phyloP scores from a whole-genome alignment of 2,888 invertebrate genomes.

The Nesidiocoris tenuis region DNA sequence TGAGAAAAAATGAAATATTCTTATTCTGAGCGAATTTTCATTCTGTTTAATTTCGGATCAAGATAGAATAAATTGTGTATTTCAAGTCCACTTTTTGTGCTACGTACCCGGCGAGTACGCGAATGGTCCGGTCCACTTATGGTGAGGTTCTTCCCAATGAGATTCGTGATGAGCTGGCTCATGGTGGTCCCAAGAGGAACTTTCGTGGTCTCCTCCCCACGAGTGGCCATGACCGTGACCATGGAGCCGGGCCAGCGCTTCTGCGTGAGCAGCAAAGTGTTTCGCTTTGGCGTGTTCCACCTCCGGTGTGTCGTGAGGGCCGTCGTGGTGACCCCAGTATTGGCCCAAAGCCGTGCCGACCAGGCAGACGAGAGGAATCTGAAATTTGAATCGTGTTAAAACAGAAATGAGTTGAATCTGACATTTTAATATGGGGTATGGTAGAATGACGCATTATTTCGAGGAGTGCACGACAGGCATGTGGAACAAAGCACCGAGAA shows the following conservation, averaged over 20 bases:
- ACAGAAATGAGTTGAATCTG: too few relatives aligned
- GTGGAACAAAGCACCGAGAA: too few relatives aligned
- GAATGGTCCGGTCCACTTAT: conserved; percentile 44
- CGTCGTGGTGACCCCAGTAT: conserved; percentile 25
- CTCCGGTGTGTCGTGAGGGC: conserved; percentile 38
- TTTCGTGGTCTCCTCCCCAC: conserved; percentile 1
- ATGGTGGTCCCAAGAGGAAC: conserved; percentile 16
- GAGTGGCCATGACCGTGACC: conserved; percentile 37
- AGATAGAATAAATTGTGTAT: too few relatives aligned
- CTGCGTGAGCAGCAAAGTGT: conserved; percentile 36
- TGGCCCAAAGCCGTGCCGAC: conserved; percentile 11
- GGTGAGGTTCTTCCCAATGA: not conserved
- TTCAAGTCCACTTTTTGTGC: not conserved
- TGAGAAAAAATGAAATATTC: too few relatives aligned
- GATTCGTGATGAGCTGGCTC: not conserved
- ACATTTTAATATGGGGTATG: too few relatives aligned
- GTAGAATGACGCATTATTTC: too few relatives aligned
- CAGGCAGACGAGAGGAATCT: conserved; percentile 10
- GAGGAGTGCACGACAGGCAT: too few relatives aligned
- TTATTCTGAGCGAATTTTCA: too few relatives aligned
- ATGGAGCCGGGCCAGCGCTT: conserved; percentile 46
- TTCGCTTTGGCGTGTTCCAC: conserved; percentile 39
- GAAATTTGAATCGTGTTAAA: too few relatives aligned
- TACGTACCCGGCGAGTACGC: conserved; percentile 43
- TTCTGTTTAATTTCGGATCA: too few relatives aligned